These are phyloP conservation scores for Halesus radiatus DNA, from an alignment of 1,140 invertebrate species.

Conservation along the genomic window DNA sequence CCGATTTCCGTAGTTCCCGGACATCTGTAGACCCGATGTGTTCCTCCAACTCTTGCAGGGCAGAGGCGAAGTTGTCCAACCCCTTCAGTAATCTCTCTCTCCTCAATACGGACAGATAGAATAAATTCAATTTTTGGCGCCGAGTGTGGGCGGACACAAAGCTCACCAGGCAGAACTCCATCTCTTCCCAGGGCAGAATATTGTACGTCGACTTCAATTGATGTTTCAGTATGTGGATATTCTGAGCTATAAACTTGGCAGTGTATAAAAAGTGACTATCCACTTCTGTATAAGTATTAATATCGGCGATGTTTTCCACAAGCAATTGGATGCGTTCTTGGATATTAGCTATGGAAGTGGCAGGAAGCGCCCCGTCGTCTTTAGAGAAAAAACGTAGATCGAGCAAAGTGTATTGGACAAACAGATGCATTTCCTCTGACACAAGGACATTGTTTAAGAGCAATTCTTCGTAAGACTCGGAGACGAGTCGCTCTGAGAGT, in stretches of 20 bases:
- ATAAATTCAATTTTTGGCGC: neutral
- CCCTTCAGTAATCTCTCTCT: neutral
- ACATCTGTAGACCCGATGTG: neutral
- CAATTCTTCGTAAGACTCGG: neutral
- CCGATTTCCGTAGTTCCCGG: neutral
- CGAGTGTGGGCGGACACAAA: neutral
- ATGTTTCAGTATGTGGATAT: slow-evolving; percentile 6
- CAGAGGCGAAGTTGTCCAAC: neutral
- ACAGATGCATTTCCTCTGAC: neutral
- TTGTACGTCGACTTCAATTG: slow-evolving; percentile 1
- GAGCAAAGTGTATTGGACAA: neutral
- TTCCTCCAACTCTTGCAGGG: neutral
- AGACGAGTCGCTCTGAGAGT: neutral
- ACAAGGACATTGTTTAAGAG: neutral
- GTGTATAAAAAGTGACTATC: too few species aligned
- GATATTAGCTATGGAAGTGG: neutral
- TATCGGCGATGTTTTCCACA: neutral
- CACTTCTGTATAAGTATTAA: neutral
- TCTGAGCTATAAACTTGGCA: neutral
- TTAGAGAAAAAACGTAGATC: neutral
- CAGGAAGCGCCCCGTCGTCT: too few species aligned
- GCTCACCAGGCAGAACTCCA: neutral
- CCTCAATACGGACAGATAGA: neutral
- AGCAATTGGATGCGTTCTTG: neutral
- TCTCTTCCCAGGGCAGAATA: too few species aligned